Percentiles rank a stretch among this genome's conserved stretches.
These are phyloP conservation scores for Cephus runcator DNA, from an alignment of 2,888 invertebrate genomes.

Conservation along the genomic window DNA sequence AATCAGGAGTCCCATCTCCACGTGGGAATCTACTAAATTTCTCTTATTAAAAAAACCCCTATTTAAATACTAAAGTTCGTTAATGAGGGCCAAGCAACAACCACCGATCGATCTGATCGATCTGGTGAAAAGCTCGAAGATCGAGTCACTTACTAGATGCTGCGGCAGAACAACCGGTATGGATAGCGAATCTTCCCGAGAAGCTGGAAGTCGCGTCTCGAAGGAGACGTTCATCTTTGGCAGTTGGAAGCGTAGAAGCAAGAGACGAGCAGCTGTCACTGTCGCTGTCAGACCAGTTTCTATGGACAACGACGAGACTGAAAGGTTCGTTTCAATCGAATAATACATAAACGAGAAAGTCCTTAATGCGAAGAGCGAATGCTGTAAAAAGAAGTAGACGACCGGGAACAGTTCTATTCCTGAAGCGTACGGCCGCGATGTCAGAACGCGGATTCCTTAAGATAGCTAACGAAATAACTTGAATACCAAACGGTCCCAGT, in stretches of 20 bases:
- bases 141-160: not conserved
- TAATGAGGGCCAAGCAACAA: not conserved
- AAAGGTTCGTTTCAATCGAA: not conserved
- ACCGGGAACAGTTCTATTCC: not conserved
- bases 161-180: not conserved
- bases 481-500: not conserved
- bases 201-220: not conserved
- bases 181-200: not conserved
- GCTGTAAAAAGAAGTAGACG: not conserved
- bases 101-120: constrained; percentile 1
- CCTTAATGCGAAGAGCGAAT: not conserved
- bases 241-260: not conserved
- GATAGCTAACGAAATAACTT: not conserved
- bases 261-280: not conserved
- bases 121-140: not conserved
- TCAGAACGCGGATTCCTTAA: constrained; percentile 6
- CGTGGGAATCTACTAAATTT: not conserved
- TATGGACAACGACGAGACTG: not conserved
- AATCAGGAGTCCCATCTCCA: not conserved
- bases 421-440: not conserved
- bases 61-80: not conserved
- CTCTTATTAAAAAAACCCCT: not conserved
- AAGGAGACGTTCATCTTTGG: not conserved
- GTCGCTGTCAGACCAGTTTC: not conserved
- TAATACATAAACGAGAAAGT: not conserved